Conservation (phyloP, 2,888 invertebrate species). For the Bombylius discolor region DNA sequence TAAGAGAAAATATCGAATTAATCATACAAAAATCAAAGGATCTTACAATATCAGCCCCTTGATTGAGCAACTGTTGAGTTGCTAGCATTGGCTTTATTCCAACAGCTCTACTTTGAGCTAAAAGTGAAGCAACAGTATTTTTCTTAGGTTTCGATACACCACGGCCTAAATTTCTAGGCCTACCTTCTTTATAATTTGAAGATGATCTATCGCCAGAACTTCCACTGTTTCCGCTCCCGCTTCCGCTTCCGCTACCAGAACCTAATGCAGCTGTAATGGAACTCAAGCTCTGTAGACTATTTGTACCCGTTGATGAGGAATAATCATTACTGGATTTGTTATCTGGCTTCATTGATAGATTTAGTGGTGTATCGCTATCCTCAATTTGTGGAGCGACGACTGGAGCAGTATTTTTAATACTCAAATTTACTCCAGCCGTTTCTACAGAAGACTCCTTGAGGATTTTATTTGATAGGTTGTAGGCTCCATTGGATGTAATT, state of each 20-base stretch:
- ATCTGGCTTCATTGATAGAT: constrained; percentile 65
- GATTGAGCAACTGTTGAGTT: constrained; percentile 47
- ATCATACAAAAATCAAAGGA: too few species aligned
- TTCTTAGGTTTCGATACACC: constrained; percentile 86
- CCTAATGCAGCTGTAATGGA: constrained; percentile 36
- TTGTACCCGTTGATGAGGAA: constrained; percentile 18
- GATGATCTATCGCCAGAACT: constrained; percentile 18
- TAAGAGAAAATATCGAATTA: too few species aligned
- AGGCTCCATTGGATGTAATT: constrained; percentile 42
- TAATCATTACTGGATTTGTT: constrained; percentile 21
- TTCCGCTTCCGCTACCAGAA: constrained; percentile 22
- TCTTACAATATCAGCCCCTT: constrained; percentile 40
- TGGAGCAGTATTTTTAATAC: constrained; percentile 28
- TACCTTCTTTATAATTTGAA: constrained; percentile 49
- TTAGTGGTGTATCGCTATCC: constrained; percentile 63
- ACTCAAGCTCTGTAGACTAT: constrained; percentile 35
- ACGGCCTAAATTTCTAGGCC: constrained; percentile 71
- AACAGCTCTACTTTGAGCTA: constrained; percentile 74
- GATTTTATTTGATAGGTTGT: constrained; percentile 33
- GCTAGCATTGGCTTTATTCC: constrained; percentile 67
- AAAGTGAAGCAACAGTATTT: constrained; percentile 77
- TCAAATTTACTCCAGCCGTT: constrained; percentile 29
- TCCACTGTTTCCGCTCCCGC: constrained; percentile 18
- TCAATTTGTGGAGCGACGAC: constrained; percentile 35
- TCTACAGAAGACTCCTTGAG: constrained; percentile 29